A percentile compares a stretch with the other conserved stretches of the same genome.
These are phyloP conservation scores for Eupithecia tripunctaria DNA, from an alignment of 2,888 invertebrate species.

Conservation along the genomic window DNA sequence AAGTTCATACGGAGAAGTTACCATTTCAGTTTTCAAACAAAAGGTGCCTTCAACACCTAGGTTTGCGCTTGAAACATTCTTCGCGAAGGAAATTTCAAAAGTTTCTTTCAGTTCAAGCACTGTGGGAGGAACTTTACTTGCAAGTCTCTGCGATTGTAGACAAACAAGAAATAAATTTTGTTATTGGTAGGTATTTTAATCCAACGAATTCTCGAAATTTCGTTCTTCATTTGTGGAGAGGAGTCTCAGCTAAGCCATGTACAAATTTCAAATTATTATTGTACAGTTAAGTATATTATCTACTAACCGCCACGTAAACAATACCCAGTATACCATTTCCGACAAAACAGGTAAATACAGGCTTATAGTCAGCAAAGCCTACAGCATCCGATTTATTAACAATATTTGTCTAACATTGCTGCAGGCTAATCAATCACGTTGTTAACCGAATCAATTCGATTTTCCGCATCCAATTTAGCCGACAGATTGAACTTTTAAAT, in stretches of 20 bases:
- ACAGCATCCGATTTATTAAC: too few relatives aligned
- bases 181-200: not conserved
- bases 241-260: not conserved
- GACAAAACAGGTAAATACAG: not conserved
- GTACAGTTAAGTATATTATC: too few relatives aligned
- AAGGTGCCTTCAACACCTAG: not conserved
- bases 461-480: not conserved
- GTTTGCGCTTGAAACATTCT: not conserved
- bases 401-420: not conserved
- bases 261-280: too few relatives aligned
- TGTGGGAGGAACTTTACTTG: not conserved
- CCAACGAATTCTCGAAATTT: not conserved
- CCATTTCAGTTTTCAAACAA: constrained; percentile 3
- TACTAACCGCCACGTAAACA: too few relatives aligned
- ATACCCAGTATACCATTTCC: not conserved
- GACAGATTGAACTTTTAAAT: not conserved
- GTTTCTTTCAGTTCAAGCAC: not conserved
- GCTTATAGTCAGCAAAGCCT: too few relatives aligned
- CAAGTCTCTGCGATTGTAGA: not conserved
- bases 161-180: not conserved
- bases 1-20: not conserved
- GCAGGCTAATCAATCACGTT: not conserved
- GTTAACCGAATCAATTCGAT: not conserved
- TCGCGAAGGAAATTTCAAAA: not conserved
- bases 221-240: not conserved